Base-by-base conservation (phyloP, 2,888 invertebrate species). In the Aquatica leii region DNA sequence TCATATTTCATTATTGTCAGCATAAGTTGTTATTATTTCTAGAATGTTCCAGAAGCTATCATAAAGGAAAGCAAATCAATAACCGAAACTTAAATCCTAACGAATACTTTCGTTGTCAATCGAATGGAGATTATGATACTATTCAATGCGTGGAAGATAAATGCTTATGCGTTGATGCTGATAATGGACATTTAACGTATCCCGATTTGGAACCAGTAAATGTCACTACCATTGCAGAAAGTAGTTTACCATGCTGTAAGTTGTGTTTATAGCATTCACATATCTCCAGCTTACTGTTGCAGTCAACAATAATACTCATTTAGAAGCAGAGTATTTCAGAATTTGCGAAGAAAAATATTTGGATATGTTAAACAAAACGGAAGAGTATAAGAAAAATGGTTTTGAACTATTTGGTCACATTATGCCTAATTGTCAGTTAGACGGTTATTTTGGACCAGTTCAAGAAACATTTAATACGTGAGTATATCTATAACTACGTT, bases 71-170 rank as follows among this genome's bases (percentile, higher is more conserved):
- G 18, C 77, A 80, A 1, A 71, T 80, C 9, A 78, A 87, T 35
- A 75, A 80, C 0, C 71, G 76, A 1, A 78, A 81, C 4, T 75
- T 85, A 1, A 76, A 77, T 0, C 77, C 74, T 5, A 65, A 69
- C 15, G 74, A 80, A 67, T 70, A 74, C 1, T 84, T 87, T 1
- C 84, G 89, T 2, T 92, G 92, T 74, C 81, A 86, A 0, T 76
- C 85, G 0, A 87, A 89, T 70, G 92, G 92, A 0, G 86, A 87
- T 71, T 91, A 86, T 78, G 87, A 90, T 77, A 82, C 85, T 0
- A 76, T 91, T 6, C 91, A 91, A 71, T 91, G 91, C 71, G 79
- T 87, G 1, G 82, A 80, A 1, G 77, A 69, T 3, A 57, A 75
- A 18, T 90, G 91, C 73, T 83, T 86, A 64, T 92, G 91, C 73